phyloP scores from a whole-genome alignment of 37 sponge, comb jelly and placozoan genomes.

The Aphrocallistes beatrix region DNA sequence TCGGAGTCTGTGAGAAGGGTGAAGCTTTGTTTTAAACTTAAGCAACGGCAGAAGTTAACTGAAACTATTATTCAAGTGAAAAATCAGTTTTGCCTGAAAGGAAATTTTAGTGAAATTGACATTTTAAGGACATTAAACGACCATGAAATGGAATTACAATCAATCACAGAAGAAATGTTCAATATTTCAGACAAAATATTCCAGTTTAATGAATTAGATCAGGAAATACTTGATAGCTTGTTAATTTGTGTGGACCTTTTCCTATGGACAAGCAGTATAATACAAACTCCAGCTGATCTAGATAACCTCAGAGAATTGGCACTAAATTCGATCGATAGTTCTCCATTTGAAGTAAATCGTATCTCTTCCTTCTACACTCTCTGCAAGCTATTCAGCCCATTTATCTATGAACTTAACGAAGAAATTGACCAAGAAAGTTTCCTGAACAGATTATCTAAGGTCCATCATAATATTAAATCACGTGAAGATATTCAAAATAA shows the following conservation, averaged over 20 bases:
- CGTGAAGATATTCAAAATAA: background rate
- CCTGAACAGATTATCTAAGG: background rate
- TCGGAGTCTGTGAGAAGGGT: no score
- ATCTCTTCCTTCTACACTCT: background rate
- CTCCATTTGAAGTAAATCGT: background rate
- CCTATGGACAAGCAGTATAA: background rate
- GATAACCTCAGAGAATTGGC: background rate
- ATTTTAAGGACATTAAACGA: no score
- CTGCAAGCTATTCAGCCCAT: background rate
- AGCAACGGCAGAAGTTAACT: no score
- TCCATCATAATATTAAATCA: background rate
- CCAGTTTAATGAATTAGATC: background rate
- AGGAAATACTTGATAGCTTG: background rate
- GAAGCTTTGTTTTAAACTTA: no score
- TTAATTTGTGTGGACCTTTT: background rate
- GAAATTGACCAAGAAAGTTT: background rate
- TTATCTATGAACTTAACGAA: background rate
- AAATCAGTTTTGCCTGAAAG: no score
- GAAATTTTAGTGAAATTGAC: no score
- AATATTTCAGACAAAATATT: no score
- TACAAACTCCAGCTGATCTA: background rate
- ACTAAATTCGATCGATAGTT: background rate
- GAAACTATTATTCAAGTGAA: no score
- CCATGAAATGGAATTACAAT: no score
- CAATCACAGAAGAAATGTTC: no score